Base-by-base conservation (phyloP, 2,113 vertebrate species). In the Hyperopisus bebe region DNA sequence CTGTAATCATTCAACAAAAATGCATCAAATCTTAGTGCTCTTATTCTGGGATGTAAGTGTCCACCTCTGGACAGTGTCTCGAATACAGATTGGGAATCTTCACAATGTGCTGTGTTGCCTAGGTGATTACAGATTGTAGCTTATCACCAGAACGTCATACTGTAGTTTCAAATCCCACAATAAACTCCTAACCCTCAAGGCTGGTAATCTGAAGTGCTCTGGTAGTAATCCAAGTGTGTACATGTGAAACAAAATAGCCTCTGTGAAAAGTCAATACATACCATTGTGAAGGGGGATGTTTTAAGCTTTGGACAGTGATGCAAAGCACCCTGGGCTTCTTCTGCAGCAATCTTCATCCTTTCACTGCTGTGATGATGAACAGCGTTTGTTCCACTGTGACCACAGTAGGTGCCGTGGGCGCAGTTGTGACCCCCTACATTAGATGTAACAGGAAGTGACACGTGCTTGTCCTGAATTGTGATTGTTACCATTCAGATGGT, bases 361-460 rank as follows among this genome's bases (percentile, higher is more conserved):
- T 74, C 66, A 83, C 3, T 2, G 11, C 74, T 39, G 35, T 46
- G 80, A 21, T 44, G 55, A 47, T n/a, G 5, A 88, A 51, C 51
- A 87, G 53, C 86, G 5, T 11, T 62, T 39, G 2, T 21, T 31
- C n/a, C 4, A 9, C 66, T 74, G 27, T 0, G 10, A 74, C 13
- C 27, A 74, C 11, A 74, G 24, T 24, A 27, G 35, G 6, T 5
- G 17, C 74, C 1, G 0, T 55, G n/a, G 3, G 15, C 2, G 17
- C 50, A 31, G 27, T 39, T 39, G 50, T 86, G 27, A 55, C 48
- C 51, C 86, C 55, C 39, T 39, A 24, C 24, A 62, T 51, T 44
- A 17, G 21, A n/a, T 48, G 44, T 74, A 62, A 74, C 88, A 88
- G 88, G 27, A 74, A 50, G 62, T 74, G 44, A 50, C 87, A 88